A percentile compares a stretch with the other conserved stretches of the same genome.
phyloP scores from a whole-genome alignment of 2,888 invertebrate genomes.

The Xestia ashworthii region DNA sequence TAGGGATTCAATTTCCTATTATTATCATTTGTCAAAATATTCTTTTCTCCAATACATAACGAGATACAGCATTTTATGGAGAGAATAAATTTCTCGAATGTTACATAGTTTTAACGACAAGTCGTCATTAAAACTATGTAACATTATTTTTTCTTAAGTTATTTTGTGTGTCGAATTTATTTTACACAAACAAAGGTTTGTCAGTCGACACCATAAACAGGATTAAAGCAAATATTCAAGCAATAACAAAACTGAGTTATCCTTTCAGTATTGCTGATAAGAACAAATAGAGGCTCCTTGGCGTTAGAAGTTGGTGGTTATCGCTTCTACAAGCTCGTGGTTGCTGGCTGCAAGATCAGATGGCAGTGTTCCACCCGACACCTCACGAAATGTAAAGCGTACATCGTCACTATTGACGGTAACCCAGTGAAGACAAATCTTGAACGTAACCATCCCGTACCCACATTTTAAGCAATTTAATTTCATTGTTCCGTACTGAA shows the following conservation, averaged over 20 bases:
- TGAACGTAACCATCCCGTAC: conserved; percentile 44
- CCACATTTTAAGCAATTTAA: neutral
- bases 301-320: conserved; percentile 66
- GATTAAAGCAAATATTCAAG: conserved; percentile 10
- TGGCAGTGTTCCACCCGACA: conserved; percentile 71
- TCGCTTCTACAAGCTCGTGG: conserved; percentile 65
- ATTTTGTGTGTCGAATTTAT: neutral
- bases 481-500: too few species aligned
- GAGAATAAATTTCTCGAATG: too few species aligned
- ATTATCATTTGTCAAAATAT: too few species aligned
- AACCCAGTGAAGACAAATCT: conserved; percentile 54
- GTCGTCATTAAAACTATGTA: too few species aligned
- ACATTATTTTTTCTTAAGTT: neutral
- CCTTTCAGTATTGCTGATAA: conserved; percentile 13
- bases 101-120: too few species aligned
- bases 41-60: too few species aligned
- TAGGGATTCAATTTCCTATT: too few species aligned
- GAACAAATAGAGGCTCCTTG: conserved; percentile 59
- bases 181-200: too few species aligned
- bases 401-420: conserved; percentile 64
- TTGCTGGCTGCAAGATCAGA: conserved; percentile 62
- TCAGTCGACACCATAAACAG: too few species aligned
- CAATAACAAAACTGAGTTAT: too few species aligned
- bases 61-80: too few species aligned
- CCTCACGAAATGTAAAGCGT: conserved; percentile 70